Evolutionary conservation across 2,113 vertebrate species (phyloP).

Genomic region (Antechinus stuartii): DNA sequence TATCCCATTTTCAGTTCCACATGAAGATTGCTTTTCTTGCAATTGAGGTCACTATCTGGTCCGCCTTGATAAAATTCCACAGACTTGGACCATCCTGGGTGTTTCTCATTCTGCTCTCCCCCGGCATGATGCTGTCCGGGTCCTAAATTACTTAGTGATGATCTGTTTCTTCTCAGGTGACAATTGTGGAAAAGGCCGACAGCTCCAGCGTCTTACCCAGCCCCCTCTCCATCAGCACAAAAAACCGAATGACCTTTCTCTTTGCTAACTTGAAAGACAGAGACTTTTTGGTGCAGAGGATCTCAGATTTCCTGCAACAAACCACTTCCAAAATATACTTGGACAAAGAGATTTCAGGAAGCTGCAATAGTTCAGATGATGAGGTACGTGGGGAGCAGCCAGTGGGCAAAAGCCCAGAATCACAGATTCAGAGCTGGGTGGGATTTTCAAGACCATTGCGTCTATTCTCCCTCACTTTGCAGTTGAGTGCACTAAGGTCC

Average conservation of each 20-base stretch:
- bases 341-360: slow-evolving; percentile 92
- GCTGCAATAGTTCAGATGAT: slow-evolving; percentile 93
- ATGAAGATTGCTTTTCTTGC: slow-evolving; percentile 5
- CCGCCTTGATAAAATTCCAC: background rate
- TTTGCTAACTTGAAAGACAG: slow-evolving; percentile 98
- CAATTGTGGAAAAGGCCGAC: slow-evolving; percentile 98
- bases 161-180: slow-evolving; percentile 88
- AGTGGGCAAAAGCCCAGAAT: background rate
- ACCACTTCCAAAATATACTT: slow-evolving; percentile 94
- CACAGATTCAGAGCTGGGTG: background rate
- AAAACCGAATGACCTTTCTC: slow-evolving; percentile 98
- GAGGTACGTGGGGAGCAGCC: slow-evolving; percentile 86
- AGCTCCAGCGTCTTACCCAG: slow-evolving; percentile 97
- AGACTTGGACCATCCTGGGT: background rate
- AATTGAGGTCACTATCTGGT: background rate
- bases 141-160: background rate
- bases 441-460: background rate
- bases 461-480: background rate
- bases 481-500: background rate
- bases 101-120: background rate
- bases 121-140: background rate
- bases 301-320: slow-evolving; percentile 98
- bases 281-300: slow-evolving; percentile 97
- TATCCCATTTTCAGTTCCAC: background rate
- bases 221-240: slow-evolving; percentile 97